Conservation (phyloP, 23 tunicate genomes). For the Halocynthia aurantium region DNA sequence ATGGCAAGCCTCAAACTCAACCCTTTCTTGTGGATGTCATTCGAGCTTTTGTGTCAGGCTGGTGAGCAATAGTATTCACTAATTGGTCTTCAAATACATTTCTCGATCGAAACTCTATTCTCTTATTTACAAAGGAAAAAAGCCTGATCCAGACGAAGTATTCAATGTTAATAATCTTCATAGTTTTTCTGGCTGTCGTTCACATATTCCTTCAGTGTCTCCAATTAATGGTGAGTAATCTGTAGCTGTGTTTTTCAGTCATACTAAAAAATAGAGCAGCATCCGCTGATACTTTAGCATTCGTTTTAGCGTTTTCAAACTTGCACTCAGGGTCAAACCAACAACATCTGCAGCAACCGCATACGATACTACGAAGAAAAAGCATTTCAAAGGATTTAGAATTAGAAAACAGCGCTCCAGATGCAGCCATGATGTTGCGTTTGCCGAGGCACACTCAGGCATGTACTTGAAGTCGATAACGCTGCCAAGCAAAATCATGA, state of each 20-base stretch:
- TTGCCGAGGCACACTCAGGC: background rate
- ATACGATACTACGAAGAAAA: conserved; percentile 9
- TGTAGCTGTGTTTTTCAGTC: background rate
- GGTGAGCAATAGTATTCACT: conserved; percentile 24
- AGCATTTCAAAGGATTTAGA: conserved; percentile 3
- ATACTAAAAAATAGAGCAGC: background rate
- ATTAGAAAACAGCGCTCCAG: conserved; percentile 9
- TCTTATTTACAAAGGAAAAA: conserved; percentile 19
- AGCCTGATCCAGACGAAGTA: conserved; percentile 42
- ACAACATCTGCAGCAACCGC: background rate
- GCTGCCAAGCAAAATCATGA: background rate
- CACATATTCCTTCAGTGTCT: conserved; percentile 3
- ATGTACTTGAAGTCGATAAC: background rate
- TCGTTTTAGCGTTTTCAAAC: no score
- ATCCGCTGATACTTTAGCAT: background rate
- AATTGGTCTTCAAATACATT: background rate
- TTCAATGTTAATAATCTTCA: conserved; percentile 11
- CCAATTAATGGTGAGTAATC: background rate
- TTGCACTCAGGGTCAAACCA: background rate
- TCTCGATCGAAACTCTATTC: background rate
- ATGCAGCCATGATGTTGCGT: background rate
- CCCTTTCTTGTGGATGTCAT: conserved; percentile 84
- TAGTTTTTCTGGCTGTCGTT: background rate
- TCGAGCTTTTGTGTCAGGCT: conserved; percentile 78
- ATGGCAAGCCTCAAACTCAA: conserved; percentile 55